Evolutionary conservation across 2,888 invertebrate genomes (phyloP).

Genomic region (Cactoblastis cactorum): DNA sequence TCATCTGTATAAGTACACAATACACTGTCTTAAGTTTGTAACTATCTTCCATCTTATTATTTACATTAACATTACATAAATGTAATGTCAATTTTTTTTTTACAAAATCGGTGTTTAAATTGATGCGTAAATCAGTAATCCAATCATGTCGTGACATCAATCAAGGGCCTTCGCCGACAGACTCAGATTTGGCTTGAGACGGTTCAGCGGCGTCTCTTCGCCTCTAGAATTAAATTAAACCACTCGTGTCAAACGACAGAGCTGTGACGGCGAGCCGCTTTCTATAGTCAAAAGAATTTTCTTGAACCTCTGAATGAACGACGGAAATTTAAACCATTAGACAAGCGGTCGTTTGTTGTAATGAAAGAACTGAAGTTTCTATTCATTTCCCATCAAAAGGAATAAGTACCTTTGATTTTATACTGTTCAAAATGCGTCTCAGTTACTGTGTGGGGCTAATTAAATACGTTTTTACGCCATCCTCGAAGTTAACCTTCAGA

Average conservation of each 20-base stretch:
- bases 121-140: conserved; percentile 35
- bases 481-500: not conserved
- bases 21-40: not conserved
- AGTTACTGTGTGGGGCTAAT: conserved; percentile 5
- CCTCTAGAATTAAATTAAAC: conserved; percentile 36
- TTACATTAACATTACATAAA: not conserved
- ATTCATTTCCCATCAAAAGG: conserved; percentile 19
- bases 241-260: conserved; percentile 30
- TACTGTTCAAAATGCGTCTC: conserved; percentile 8
- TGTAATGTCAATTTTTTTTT: not conserved
- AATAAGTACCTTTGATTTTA: conserved; percentile 17
- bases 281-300: conserved; percentile 15
- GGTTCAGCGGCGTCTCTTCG: conserved; percentile 5
- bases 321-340: conserved; percentile 24
- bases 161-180: conserved; percentile 27
- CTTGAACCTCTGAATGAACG: conserved; percentile 16
- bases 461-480: conserved; percentile 9
- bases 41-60: not conserved
- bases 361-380: conserved; percentile 18
- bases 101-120: conserved; percentile 18
- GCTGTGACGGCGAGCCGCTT: conserved; percentile 20
- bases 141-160: conserved; percentile 37
- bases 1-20: not conserved
- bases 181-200: conserved; percentile 6
- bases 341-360: conserved; percentile 15